These are phyloP conservation scores for Xiphydria camelus DNA, from an alignment of 2,888 invertebrate genomes.

Conservation along the genomic window DNA sequence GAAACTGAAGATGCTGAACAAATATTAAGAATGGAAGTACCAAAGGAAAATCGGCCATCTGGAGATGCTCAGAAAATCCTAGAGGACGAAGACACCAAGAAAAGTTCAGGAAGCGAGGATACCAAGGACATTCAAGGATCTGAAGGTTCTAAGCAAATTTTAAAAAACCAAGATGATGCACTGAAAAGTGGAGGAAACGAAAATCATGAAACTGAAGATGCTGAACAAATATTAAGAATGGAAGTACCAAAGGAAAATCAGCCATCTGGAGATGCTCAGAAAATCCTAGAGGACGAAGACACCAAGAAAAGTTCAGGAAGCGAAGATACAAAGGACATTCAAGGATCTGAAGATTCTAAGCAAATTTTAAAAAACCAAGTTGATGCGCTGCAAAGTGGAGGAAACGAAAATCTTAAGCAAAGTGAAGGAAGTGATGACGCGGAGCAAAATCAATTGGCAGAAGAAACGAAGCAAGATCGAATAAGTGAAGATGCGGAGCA, in stretches of 20 bases:
- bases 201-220: neutral
- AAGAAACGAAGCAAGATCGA: neutral
- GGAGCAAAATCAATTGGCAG: no score
- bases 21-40: neutral
- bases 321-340: neutral
- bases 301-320: constrained; percentile 3
- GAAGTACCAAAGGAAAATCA: neutral
- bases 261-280: neutral
- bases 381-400: constrained; percentile 11
- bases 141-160: neutral
- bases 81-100: neutral
- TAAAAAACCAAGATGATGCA: constrained; percentile 7
- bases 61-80: neutral
- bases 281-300: neutral
- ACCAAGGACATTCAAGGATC: neutral
- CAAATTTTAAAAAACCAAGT: neutral
- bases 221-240: neutral
- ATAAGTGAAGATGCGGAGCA: neutral
- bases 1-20: neutral
- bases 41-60: neutral
- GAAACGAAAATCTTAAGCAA: neutral
- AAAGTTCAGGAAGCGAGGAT: constrained; percentile 5
- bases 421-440: neutral
- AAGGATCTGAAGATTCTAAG: neutral
- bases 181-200: constrained; percentile 9